Conservation (phyloP, 2,113 vertebrate species). For the Scolopax mira region DNA sequence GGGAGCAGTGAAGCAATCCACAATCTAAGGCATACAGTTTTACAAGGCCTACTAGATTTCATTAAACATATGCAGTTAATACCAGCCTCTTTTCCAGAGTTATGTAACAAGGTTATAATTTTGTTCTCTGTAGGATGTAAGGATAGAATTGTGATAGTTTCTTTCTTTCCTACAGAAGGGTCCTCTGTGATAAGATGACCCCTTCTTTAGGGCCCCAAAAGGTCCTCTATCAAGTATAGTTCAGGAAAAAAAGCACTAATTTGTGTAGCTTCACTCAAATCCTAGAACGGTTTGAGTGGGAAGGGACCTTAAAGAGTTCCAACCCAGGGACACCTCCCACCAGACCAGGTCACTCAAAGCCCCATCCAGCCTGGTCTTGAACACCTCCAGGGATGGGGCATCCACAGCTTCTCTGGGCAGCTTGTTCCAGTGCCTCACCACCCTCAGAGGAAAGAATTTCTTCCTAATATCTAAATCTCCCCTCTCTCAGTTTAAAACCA, state of each 20-base stretch:
- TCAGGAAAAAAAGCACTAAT: neutral
- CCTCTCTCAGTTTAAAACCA: too few relatives aligned
- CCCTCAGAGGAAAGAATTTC: too few relatives aligned
- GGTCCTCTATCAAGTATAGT: neutral
- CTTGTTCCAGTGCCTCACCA: too few relatives aligned
- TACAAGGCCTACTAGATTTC: neutral
- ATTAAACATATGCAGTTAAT: neutral
- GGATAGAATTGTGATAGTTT: neutral
- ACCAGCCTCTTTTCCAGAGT: neutral
- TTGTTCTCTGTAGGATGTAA: neutral
- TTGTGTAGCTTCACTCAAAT: neutral
- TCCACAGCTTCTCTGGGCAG: too few relatives aligned
- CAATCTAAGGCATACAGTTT: neutral
- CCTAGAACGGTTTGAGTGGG: too few relatives aligned
- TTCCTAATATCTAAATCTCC: too few relatives aligned
- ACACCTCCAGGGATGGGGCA: too few relatives aligned
- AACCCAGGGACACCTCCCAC: too few relatives aligned
- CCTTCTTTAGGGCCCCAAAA: neutral
- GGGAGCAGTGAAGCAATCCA: neutral
- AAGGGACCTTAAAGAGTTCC: too few relatives aligned
- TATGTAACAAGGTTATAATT: neutral
- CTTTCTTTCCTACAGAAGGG: neutral
- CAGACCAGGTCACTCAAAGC: too few relatives aligned
- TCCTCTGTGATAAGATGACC: neutral
- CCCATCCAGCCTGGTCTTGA: too few relatives aligned